Percentiles rank a stretch among this genome's conserved stretches.
phyloP scores from a whole-genome alignment of 2,113 vertebrate species.

The Clinocottus analis region DNA sequence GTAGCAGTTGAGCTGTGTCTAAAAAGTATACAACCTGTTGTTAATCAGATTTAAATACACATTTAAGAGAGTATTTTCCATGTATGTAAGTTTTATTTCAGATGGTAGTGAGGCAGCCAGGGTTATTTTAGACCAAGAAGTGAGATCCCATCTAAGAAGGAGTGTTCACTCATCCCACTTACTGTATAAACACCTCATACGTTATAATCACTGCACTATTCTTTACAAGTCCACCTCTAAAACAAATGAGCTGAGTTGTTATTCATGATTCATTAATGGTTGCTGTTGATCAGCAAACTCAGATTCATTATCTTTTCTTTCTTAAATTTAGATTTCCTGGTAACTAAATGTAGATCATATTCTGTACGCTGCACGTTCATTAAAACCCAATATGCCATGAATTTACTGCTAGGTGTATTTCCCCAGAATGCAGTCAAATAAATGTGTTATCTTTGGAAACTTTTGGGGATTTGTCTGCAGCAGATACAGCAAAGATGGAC shows the following conservation, averaged over 20 bases:
- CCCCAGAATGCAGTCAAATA: neutral
- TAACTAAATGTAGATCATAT: neutral
- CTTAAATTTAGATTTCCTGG: neutral
- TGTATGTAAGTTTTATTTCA: neutral
- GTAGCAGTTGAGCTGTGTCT: slow-evolving; percentile 5
- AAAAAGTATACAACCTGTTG: slow-evolving; percentile 15
- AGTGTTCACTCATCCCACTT: neutral
- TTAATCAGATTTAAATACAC: slow-evolving; percentile 6
- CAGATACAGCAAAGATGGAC: neutral
- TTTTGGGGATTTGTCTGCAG: neutral
- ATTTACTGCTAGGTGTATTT: neutral
- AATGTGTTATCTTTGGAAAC: neutral
- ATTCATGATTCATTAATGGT: neutral
- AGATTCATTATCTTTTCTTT: too few relatives aligned
- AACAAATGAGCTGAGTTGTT: neutral
- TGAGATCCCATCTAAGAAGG: neutral
- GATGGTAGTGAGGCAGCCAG: neutral
- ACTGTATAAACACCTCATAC: neutral
- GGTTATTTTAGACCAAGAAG: neutral
- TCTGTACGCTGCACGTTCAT: neutral
- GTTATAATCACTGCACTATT: neutral
- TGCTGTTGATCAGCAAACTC: too few relatives aligned
- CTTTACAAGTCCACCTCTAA: neutral
- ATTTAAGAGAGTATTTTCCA: neutral
- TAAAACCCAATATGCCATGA: neutral